These are phyloP conservation scores for Brachypodius melanocephalos DNA, from an alignment of 2,113 vertebrate genomes.

Conservation along the genomic window DNA sequence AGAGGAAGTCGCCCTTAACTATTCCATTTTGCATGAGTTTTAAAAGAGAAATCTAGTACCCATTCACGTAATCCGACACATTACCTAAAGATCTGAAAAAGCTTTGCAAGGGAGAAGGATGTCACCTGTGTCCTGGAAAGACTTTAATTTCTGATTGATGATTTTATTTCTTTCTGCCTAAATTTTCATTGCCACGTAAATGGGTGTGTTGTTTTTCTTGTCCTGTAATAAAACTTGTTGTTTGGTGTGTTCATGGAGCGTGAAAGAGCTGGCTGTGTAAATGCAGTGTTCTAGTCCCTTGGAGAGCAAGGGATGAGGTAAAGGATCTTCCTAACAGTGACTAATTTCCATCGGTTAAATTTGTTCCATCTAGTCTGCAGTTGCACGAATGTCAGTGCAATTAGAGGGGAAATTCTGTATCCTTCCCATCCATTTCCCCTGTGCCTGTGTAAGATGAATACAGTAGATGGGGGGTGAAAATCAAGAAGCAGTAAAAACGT, in stretches of 20 bases:
- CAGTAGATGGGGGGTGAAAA: not conserved
- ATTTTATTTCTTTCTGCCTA: not conserved
- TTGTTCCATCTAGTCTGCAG: not conserved
- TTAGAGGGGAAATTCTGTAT: not conserved
- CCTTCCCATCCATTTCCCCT: not conserved
- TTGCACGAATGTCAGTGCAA: not conserved
- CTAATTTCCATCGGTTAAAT: not conserved
- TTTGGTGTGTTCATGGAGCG: not conserved
- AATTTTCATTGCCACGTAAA: not conserved
- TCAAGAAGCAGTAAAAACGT: not conserved
- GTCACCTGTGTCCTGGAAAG: slow-evolving; percentile 62
- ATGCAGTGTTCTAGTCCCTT: not conserved
- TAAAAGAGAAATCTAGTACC: not conserved
- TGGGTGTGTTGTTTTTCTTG: not conserved
- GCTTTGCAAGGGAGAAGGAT: slow-evolving; percentile 36
- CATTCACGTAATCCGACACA: not conserved
- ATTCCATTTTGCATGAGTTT: not conserved
- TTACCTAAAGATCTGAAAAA: slow-evolving; percentile 18
- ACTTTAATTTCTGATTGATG: not conserved
- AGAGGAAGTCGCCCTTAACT: not conserved
- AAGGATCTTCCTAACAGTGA: not conserved
- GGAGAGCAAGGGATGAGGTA: not conserved
- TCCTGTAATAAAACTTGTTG: not conserved
- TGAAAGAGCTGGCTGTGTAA: not conserved
- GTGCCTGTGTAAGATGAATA: not conserved